phyloP scores from a whole-genome alignment of 2,113 vertebrate species.

The Malurus alboscapulatus region DNA sequence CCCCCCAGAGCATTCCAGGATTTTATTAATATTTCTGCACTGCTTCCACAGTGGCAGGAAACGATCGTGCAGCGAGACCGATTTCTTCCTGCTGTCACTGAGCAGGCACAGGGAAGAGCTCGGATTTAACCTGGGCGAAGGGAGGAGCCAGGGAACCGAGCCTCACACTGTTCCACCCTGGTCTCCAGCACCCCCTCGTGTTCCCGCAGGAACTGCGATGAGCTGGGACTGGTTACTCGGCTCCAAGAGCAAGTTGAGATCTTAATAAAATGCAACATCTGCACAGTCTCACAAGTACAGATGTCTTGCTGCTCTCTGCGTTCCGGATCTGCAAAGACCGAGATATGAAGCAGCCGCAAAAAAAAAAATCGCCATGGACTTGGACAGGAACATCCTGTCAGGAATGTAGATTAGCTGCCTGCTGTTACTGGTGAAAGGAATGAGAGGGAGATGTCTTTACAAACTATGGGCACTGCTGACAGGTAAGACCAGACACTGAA shows the following conservation, averaged over 20 bases:
- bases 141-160: too few relatives aligned
- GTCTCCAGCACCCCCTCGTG: neutral
- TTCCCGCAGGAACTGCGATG: accelerated
- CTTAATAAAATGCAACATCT: neutral
- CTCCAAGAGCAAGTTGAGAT: neutral
- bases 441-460: too few relatives aligned
- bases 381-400: neutral
- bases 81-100: neutral
- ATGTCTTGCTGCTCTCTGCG: neutral
- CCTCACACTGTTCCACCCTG: accelerated
- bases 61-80: accelerated
- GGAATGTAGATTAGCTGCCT: neutral
- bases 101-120: accelerated
- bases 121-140: accelerated
- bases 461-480: too few relatives aligned
- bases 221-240: too few relatives aligned
- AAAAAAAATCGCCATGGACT: neutral
- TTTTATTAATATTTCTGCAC: neutral
- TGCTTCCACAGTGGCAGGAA: neutral
- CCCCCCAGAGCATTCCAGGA: neutral
- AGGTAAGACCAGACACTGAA: too few relatives aligned
- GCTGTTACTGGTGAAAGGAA: neutral
- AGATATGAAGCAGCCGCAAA: neutral
- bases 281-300: too few relatives aligned
- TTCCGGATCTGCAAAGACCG: neutral